Conservation (phyloP, 2,113 vertebrate genomes). For the Rhinolophus sinicus region DNA sequence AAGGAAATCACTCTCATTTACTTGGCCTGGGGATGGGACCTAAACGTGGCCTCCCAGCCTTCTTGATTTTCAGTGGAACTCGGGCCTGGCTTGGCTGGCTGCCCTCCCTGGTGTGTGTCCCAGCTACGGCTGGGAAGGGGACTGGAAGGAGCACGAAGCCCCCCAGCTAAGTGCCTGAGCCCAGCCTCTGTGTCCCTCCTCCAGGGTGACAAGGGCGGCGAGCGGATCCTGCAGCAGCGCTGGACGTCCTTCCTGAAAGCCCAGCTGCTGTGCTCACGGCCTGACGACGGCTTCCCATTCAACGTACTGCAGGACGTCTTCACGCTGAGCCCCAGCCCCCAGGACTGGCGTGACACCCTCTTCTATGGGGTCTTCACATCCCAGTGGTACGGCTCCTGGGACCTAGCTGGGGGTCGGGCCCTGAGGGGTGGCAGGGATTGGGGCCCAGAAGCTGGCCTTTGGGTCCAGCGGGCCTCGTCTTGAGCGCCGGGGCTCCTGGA, state of each 20-base stretch:
- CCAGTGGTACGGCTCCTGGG: constrained; percentile 89
- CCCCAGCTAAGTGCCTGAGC: not conserved
- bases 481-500: not conserved
- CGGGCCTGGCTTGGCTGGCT: too few species aligned
- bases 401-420: rapidly evolving
- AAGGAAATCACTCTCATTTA: rapidly evolving
- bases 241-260: constrained; percentile 98
- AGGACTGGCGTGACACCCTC: constrained; percentile 89
- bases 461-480: too few species aligned
- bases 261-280: constrained; percentile 93
- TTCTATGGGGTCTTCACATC: constrained; percentile 98
- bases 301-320: constrained; percentile 97
- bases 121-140: not conserved
- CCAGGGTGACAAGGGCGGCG: constrained; percentile 95
- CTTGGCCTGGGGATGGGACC: not conserved
- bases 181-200: rapidly evolving
- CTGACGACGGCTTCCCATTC: constrained; percentile 96
- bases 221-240: constrained; percentile 96
- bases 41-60: too few species aligned
- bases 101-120: not conserved
- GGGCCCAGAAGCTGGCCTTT: rapidly evolving
- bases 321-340: constrained; percentile 90
- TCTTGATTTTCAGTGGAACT: not conserved
- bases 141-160: rapidly evolving
- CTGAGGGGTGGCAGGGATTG: rapidly evolving